Evolutionary conservation across 1,140 invertebrate species (phyloP), one percentile per base, ranked within the genome.

Genomic region (Anastatus disparis): DNA sequence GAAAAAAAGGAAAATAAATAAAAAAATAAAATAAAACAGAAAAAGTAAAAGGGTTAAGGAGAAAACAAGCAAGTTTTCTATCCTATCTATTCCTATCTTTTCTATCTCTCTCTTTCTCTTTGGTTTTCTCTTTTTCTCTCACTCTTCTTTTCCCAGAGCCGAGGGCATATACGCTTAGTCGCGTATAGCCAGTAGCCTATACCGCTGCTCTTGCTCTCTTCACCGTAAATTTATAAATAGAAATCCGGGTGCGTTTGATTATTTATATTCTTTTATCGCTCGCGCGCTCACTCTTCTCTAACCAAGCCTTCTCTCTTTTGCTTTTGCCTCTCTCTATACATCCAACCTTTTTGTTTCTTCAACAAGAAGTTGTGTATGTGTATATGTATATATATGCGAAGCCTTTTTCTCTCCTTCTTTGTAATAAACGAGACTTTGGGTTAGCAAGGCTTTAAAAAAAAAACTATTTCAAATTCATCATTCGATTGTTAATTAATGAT

Each of bases 201-300:
- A 2, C 31, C 35, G 55, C 22, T 31, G 35, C 48, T 56, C 56
- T 55, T n/a, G n/a, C n/a, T n/a, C n/a, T n/a, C n/a, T 56, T n/a
- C 46, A 46, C 22, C 48, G 46, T 53, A 46, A 77, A 77, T 61
- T 76, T 81, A 80, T 80, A 81, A 81, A 81, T 81, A 81, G 79
- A 81, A 80, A 81, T 79, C 78, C 77, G 77, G 79, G 78, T 78
- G 75, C 78, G 77, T 79, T 80, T 78, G 78, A 79, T 80, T 77
- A 80, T 80, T 78, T 80, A 79, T 79, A 80, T 79, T 74, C 72
- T 74, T 77, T 75, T 75, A 72, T 74, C 56, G 64, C 44, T 55
- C 46, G 27, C 65, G n/a, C n/a, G n/a, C n/a, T n/a, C n/a, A 46
- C 46, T 69, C 40, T 59, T 53, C 50, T 35, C 31, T 35, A 35